Evolutionary conservation across 2,888 invertebrate species (phyloP).

Genomic region (Candidula unifasciata): DNA sequence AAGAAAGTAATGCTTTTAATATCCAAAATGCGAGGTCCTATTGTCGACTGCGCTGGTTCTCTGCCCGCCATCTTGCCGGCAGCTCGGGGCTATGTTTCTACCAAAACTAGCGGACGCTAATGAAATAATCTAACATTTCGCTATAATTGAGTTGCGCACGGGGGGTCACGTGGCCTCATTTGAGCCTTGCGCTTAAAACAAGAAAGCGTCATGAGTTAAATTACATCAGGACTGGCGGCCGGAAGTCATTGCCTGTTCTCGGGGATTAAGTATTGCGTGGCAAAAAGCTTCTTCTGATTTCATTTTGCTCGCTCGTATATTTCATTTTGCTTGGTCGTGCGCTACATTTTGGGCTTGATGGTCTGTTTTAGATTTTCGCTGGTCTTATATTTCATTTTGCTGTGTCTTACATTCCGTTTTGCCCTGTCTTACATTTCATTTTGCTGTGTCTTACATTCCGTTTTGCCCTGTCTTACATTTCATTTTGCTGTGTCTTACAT

Average conservation of each 20-base stretch:
- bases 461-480: background rate
- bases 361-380: background rate
- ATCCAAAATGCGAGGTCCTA: slow-evolving; percentile 45
- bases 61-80: background rate
- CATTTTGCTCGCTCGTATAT: slow-evolving; percentile 37
- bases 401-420: background rate
- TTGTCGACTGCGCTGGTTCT: slow-evolving; percentile 27
- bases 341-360: background rate
- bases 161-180: slow-evolving; percentile 48
- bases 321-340: slow-evolving; percentile 2
- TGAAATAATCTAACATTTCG: slow-evolving; percentile 50
- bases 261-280: slow-evolving; percentile 47
- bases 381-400: slow-evolving; percentile 5
- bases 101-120: slow-evolving; percentile 33
- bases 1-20: slow-evolving; percentile 39
- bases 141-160: slow-evolving; percentile 48
- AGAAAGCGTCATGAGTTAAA: slow-evolving; percentile 50
- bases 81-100: slow-evolving; percentile 37
- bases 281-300: slow-evolving; percentile 45
- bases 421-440: background rate
- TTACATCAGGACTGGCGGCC: slow-evolving; percentile 46
- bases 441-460: background rate
- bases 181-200: slow-evolving; percentile 49
- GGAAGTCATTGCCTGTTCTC: slow-evolving; percentile 44
- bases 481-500: background rate